These are phyloP conservation scores for Coreius guichenoti DNA, from an alignment of 2,797 vertebrate genomes.

Conservation along the genomic window DNA sequence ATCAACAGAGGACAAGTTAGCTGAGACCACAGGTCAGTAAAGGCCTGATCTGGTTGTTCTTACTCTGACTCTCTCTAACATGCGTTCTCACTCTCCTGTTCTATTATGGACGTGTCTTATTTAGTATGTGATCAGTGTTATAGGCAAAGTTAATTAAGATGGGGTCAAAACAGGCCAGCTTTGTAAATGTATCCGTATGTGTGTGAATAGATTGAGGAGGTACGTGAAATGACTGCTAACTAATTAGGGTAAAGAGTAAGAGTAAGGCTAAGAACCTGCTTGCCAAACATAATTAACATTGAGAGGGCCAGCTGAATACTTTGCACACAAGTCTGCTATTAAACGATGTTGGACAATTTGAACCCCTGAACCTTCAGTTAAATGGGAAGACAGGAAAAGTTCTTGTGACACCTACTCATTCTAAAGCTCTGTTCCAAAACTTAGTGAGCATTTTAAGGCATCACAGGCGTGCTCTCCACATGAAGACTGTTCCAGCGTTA, in stretches of 20 bases:
- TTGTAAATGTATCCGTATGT: slow-evolving; percentile 45
- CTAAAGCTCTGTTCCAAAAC: background rate
- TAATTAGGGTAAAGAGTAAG: slow-evolving; percentile 44
- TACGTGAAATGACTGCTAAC: slow-evolving; percentile 36
- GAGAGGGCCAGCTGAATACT: slow-evolving; percentile 30
- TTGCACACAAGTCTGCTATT: slow-evolving; percentile 38
- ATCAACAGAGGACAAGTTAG: slow-evolving; percentile 43
- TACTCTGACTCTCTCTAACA: slow-evolving; percentile 3
- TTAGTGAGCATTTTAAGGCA: background rate
- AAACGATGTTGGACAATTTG: slow-evolving; percentile 21
- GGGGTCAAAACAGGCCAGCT: slow-evolving; percentile 46
- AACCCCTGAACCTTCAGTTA: slow-evolving; percentile 15
- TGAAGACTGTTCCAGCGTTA: background rate
- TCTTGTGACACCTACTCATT: background rate
- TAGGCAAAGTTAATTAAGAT: slow-evolving; percentile 53
- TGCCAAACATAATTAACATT: slow-evolving; percentile 51
- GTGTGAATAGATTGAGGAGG: slow-evolving; percentile 38
- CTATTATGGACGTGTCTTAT: slow-evolving; percentile 41
- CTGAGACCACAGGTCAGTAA: slow-evolving; percentile 37
- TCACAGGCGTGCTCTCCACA: background rate
- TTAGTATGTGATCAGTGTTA: slow-evolving; percentile 52
- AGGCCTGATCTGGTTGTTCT: slow-evolving; percentile 29
- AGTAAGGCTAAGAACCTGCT: slow-evolving; percentile 42
- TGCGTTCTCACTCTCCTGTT: slow-evolving; percentile 25
- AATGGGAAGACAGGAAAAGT: slow-evolving; percentile 24